Percentiles rank a stretch among this genome's conserved stretches.
These are phyloP conservation scores for Periphyllus acericola DNA, from an alignment of 2,888 invertebrate genomes.

Conservation along the genomic window DNA sequence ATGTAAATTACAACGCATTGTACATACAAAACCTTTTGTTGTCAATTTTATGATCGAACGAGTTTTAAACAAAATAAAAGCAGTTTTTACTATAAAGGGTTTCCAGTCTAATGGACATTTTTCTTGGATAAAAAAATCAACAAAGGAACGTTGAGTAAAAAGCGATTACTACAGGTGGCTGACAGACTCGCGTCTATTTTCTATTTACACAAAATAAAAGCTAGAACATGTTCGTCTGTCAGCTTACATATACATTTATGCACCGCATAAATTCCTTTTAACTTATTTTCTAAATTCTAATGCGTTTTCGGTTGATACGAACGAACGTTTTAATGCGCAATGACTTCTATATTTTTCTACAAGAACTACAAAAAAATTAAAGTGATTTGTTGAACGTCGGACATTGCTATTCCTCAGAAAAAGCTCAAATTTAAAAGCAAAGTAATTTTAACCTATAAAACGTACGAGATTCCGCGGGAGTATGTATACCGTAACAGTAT, in stretches of 20 bases:
- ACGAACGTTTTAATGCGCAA: not conserved
- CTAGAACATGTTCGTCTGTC: not conserved
- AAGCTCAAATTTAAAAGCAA: not conserved
- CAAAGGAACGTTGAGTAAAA: slow-evolving; percentile 29
- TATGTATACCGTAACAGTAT: not conserved
- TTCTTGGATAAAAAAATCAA: slow-evolving; percentile 14
- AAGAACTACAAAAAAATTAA: not conserved
- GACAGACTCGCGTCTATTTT: slow-evolving; percentile 21
- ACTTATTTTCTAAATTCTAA: not conserved
- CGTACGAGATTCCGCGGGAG: not conserved
- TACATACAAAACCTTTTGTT: slow-evolving; percentile 1
- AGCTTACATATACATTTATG: not conserved
- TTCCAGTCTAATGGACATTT: slow-evolving; percentile 43
- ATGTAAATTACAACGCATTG: slow-evolving; percentile 6
- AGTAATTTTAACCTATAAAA: not conserved
- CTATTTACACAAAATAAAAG: slow-evolving; percentile 41
- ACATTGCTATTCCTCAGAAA: not conserved
- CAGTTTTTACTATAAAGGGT: slow-evolving; percentile 31
- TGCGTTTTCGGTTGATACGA: not conserved
- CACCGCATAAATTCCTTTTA: not conserved
- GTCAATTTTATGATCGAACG: slow-evolving; percentile 48
- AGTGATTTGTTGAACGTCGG: not conserved
- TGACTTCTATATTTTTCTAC: not conserved
- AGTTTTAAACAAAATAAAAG: slow-evolving; percentile 38
- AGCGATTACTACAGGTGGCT: slow-evolving; percentile 55